These are phyloP conservation scores for Hemithea aestivaria DNA, from an alignment of 2,888 invertebrate genomes.

Conservation along the genomic window DNA sequence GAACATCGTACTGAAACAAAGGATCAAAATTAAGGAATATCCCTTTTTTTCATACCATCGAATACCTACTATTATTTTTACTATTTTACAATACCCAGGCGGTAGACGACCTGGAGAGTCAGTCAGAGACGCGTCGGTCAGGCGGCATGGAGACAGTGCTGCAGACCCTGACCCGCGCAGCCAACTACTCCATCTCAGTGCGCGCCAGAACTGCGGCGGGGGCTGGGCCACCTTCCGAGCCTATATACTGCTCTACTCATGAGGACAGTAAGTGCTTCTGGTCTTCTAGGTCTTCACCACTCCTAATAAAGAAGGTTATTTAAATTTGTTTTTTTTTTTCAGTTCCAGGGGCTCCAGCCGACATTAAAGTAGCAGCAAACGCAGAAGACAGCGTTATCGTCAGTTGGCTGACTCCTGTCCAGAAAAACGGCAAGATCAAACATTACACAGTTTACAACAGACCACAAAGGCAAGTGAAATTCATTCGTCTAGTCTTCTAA, in stretches of 20 bases:
- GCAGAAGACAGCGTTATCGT: conserved; percentile 90
- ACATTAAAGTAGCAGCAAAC: conserved; percentile 88
- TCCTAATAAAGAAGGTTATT: too few species aligned
- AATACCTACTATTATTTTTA: too few species aligned
- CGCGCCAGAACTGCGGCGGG: conserved; percentile 91
- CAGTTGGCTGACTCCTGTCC: conserved; percentile 90
- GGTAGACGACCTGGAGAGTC: conserved; percentile 42
- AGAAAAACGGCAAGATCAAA: conserved; percentile 88
- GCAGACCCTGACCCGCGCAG: conserved; percentile 86
- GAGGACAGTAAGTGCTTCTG: conserved; percentile 83
- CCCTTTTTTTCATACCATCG: too few species aligned
- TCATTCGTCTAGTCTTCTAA: too few species aligned
- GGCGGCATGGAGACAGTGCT: conserved; percentile 86
- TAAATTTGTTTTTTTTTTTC: conserved; percentile 12
- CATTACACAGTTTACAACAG: conserved; percentile 89
- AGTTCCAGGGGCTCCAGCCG: conserved; percentile 92
- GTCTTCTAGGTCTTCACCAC: too few species aligned
- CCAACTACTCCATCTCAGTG: conserved; percentile 91
- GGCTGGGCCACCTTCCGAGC: conserved; percentile 85
- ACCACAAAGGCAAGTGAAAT: conserved; percentile 64
- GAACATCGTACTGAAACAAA: too few species aligned
- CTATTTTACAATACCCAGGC: too few species aligned
- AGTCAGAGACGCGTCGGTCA: conserved; percentile 85
- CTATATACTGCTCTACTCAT: conserved; percentile 87
- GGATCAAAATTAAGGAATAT: too few species aligned